Percentiles rank a stretch among this genome's conserved stretches.
phyloP scores from a whole-genome alignment of 1,140 invertebrate species.

The Drosophila bocki region DNA sequence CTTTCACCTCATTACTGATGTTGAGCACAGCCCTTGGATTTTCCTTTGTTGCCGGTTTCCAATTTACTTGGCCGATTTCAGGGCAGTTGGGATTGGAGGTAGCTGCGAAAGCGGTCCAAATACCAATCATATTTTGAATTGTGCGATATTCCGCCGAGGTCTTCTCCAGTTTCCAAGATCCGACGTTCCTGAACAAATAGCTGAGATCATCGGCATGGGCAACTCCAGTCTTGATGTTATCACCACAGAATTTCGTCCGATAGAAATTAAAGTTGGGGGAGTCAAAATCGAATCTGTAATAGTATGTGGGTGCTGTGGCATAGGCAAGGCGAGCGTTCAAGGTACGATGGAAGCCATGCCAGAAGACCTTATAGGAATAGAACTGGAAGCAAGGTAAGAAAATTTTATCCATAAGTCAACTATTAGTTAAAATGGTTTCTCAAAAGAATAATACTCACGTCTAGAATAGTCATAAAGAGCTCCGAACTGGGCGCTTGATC shows the following conservation, averaged over 20 bases:
- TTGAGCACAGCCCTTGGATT: slow-evolving; percentile 72
- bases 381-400: slow-evolving; percentile 42
- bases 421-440: too few relatives aligned
- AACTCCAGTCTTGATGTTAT: slow-evolving; percentile 74
- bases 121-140: slow-evolving; percentile 79
- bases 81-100: slow-evolving; percentile 78
- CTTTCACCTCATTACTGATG: slow-evolving; percentile 77
- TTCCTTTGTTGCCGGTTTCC: slow-evolving; percentile 70
- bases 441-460: slow-evolving; percentile 48
- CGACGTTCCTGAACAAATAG: slow-evolving; percentile 87
- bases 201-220: slow-evolving; percentile 88
- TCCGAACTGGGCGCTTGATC: slow-evolving; percentile 42
- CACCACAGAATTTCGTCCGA: slow-evolving; percentile 75
- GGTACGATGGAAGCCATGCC: slow-evolving; percentile 83
- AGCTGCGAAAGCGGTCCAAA: slow-evolving; percentile 85
- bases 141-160: slow-evolving; percentile 70
- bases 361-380: slow-evolving; percentile 83
- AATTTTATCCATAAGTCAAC: too few relatives aligned
- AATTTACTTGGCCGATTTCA: slow-evolving; percentile 48
- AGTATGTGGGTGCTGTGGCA: slow-evolving; percentile 83
- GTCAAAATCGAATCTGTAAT: slow-evolving; percentile 85
- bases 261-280: slow-evolving; percentile 76
- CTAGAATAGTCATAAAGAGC: slow-evolving; percentile 55
- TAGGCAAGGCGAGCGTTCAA: slow-evolving; percentile 75
- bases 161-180: slow-evolving; percentile 82